phyloP scores from a whole-genome alignment of 2,113 vertebrate species.

The Accipiter virgatus region DNA sequence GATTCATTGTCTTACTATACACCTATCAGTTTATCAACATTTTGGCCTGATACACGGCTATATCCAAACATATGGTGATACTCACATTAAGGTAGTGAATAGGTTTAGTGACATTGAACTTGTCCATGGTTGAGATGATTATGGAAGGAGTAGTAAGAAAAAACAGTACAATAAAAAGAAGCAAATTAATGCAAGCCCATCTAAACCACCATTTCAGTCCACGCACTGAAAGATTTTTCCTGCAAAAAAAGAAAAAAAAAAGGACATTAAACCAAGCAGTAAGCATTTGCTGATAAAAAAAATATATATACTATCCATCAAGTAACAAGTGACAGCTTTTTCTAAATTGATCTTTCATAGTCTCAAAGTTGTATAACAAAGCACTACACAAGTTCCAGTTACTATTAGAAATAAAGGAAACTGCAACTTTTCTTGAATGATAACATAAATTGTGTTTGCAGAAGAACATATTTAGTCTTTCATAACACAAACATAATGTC shows the following conservation, averaged over 20 bases:
- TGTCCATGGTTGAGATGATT: conserved; percentile 91
- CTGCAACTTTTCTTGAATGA: background rate
- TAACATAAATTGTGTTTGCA: background rate
- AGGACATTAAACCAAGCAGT: background rate
- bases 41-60: background rate
- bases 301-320: background rate
- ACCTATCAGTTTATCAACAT: background rate
- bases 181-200: conserved; percentile 81
- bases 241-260: conserved; percentile 26
- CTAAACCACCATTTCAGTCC: conserved; percentile 88
- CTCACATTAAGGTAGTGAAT: conserved; percentile 91
- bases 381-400: background rate
- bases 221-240: conserved; percentile 87
- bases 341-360: background rate
- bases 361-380: background rate
- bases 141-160: conserved; percentile 96
- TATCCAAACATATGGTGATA: background rate
- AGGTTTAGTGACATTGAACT: conserved; percentile 93
- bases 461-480: background rate
- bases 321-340: background rate
- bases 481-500: background rate
- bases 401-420: background rate
- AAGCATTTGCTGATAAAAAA: background rate
- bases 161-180: conserved; percentile 87
- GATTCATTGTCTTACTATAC: background rate